A percentile compares a stretch with the other conserved stretches of the same genome.
Conservation (phyloP, 2,113 vertebrate species). For the Sylvilagus bachmani region DNA sequence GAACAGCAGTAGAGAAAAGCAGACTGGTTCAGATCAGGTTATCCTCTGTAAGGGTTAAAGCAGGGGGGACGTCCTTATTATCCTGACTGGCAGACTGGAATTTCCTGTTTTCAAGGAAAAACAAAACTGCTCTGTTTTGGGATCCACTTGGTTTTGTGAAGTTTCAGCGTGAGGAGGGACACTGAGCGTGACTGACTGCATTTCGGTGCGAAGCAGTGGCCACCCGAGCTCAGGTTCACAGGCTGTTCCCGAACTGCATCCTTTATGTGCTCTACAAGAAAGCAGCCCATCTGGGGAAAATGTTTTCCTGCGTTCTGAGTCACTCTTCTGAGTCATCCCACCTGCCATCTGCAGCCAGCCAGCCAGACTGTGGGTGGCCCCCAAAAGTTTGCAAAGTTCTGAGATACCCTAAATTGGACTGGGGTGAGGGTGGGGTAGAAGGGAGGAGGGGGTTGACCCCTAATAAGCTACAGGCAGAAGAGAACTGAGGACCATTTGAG, state of each 20-base stretch:
- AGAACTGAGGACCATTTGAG: too few relatives aligned
- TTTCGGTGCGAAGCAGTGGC: not conserved
- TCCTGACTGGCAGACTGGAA: not conserved
- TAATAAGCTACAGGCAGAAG: too few relatives aligned
- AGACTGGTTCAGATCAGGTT: not conserved
- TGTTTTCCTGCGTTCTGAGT: not conserved
- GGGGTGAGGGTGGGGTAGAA: too few relatives aligned
- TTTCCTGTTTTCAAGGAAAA: not conserved
- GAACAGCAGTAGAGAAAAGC: not conserved
- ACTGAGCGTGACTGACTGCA: not conserved
- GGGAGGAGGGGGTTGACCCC: too few relatives aligned
- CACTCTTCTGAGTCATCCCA: not conserved
- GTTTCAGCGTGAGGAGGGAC: not conserved
- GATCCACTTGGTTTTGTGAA: not conserved
- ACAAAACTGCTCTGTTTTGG: not conserved
- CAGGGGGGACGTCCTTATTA: not conserved
- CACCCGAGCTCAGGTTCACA: not conserved
- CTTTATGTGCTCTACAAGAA: not conserved
- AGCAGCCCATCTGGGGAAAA: not conserved
- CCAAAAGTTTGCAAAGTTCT: too few relatives aligned
- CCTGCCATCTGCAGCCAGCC: not conserved
- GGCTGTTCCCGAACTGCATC: not conserved
- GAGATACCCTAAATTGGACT: too few relatives aligned
- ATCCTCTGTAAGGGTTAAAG: not conserved
- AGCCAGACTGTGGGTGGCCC: not conserved